Base-by-base conservation (phyloP, 2,888 invertebrate species). In the Andrena trimmerana region DNA sequence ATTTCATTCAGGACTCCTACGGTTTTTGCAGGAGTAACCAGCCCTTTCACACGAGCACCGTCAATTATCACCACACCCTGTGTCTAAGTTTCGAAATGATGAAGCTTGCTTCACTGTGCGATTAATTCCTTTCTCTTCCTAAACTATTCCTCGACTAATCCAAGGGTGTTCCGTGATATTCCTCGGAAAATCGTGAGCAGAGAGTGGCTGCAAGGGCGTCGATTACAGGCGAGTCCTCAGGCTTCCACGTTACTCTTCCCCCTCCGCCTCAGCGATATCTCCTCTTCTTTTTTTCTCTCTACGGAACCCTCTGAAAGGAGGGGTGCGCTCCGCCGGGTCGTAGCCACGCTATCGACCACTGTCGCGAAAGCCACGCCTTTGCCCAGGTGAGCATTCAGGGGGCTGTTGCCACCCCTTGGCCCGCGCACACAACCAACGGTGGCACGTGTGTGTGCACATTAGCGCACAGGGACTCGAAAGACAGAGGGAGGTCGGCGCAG, bases 291-390 rank as follows among this genome's bases (percentile, higher is more conserved):
- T 63, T 63, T 75, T 78, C 81, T 65, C 72, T 48, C 31, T 13
- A 20, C 1, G 36, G 42, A 75, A 16, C 69, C 27, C 42, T 63
- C 29, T 20, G 67, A 29, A 66, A 70, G 60, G 69, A 77, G 87
- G 87, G 87, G 62, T 86, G 87, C 78, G 87, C 80, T 80, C 76
- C 69, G 77, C 84, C 69, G 84, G 80, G 86, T 87, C 78, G 89
- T 83, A 89, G 90, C 90, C 83, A 85, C 89, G 90, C 89, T 92
- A 92, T 92, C 92, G 92, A 92, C 92, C 92, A 90, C 91, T 91
- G 90, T 88, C 89, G 88, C 88, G 84, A 88, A 92, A 87, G 92
- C 93, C 93, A 93, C 93, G 93, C 93, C 93, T 93, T 93, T 92
- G 91, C 92, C 93, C 93, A 93, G 93, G 93, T 93, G 93, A 92